phyloP scores from a whole-genome alignment of 2,797 vertebrate genomes.

The Notamacropus eugenii region DNA sequence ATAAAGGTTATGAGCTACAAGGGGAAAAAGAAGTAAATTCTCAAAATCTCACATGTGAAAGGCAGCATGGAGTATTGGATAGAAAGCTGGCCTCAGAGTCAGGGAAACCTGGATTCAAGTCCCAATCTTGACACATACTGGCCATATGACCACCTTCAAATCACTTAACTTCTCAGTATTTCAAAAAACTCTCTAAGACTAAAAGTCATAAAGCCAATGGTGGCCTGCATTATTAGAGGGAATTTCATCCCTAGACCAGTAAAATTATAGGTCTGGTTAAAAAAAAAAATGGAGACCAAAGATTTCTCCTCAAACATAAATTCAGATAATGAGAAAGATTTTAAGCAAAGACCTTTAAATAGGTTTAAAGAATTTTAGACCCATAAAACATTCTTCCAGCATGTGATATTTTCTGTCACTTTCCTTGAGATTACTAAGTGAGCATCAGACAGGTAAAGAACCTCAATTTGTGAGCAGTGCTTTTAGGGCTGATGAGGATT shows the following conservation, averaged over 20 bases:
- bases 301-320: neutral
- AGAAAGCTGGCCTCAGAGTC: neutral
- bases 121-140: neutral
- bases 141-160: neutral
- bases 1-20: neutral
- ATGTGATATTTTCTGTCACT: neutral
- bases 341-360: neutral
- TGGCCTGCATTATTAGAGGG: neutral
- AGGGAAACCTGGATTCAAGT: neutral
- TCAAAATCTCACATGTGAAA: neutral
- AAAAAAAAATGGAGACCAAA: neutral
- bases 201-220: neutral
- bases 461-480: neutral
- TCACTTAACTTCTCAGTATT: neutral
- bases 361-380: constrained; percentile 54
- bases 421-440: neutral
- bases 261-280: neutral
- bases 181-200: neutral
- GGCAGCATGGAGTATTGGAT: neutral
- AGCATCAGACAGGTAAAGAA: neutral
- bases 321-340: constrained; percentile 45
- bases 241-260: neutral
- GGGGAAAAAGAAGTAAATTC: neutral
- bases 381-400: constrained; percentile 23
- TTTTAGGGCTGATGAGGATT: neutral